A percentile compares a stretch with the other conserved stretches of the same genome.
Conservation (phyloP, 2,113 vertebrate species). For the Ammodytes dubius region DNA sequence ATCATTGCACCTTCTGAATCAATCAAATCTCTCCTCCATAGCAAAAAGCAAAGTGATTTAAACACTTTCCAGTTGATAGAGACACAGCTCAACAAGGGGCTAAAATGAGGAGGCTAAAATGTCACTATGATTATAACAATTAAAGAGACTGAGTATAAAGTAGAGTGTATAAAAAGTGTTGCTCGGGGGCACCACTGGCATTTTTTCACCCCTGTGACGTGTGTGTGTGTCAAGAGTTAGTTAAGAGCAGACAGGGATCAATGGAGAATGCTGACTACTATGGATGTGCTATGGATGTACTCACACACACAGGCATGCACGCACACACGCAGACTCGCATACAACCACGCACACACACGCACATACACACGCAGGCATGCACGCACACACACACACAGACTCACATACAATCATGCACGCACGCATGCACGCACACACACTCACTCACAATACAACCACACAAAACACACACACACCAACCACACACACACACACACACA, state of each 20-base stretch:
- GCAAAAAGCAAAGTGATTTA: conserved; percentile 61
- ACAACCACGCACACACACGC: too few relatives aligned
- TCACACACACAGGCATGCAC: background rate
- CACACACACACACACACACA: too few relatives aligned
- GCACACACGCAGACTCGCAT: too few relatives aligned
- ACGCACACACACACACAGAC: too few relatives aligned
- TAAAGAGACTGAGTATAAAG: conserved; percentile 68
- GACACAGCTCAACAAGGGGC: conserved; percentile 63
- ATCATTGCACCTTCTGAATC: conserved; percentile 69
- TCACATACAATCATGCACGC: too few relatives aligned
- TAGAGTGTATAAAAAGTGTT: conserved; percentile 15
- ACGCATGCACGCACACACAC: too few relatives aligned
- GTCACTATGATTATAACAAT: conserved; percentile 77
- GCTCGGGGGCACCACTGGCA: conserved; percentile 55
- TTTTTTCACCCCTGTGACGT: conserved; percentile 69
- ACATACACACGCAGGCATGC: too few relatives aligned
- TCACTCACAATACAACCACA: too few relatives aligned
- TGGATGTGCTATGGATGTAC: conserved; percentile 64
- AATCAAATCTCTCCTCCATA: conserved; percentile 64
- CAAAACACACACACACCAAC: too few relatives aligned
- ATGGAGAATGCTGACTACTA: conserved; percentile 76
- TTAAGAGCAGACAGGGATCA: conserved; percentile 76
- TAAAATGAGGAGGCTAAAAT: conserved; percentile 71
- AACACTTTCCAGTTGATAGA: conserved; percentile 59
- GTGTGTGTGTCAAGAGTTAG: conserved; percentile 68